phyloP scores from a whole-genome alignment of 2,797 vertebrate genomes.

The Discoglossus pictus region DNA sequence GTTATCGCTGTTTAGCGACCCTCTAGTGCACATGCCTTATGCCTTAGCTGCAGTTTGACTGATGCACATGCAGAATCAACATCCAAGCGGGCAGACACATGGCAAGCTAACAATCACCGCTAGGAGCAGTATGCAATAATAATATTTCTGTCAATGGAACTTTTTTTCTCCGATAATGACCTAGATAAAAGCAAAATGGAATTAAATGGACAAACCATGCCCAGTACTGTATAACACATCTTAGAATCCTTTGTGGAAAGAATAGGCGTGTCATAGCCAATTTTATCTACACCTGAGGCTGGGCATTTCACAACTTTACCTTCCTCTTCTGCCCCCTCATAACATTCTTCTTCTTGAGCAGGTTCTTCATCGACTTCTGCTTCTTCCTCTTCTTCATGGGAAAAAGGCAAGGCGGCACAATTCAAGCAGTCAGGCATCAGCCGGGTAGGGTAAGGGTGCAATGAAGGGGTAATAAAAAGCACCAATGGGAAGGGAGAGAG shows the following conservation, averaged over 20 bases:
- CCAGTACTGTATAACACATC: neutral
- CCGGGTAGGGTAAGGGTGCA: constrained; percentile 3
- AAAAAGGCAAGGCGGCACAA: constrained; percentile 21
- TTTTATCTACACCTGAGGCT: neutral
- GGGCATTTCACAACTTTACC: constrained; percentile 30
- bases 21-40: neutral
- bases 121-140: too few relatives aligned
- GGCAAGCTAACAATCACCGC: neutral
- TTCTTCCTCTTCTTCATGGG: constrained; percentile 37
- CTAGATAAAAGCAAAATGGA: too few relatives aligned
- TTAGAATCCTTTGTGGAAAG: neutral
- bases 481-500: constrained; percentile 9
- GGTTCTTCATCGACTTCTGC: constrained; percentile 13
- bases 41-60: neutral
- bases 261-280: neutral
- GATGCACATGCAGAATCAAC: constrained; percentile 33
- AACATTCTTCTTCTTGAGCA: constrained; percentile 26
- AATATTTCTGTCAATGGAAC: too few relatives aligned
- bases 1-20: neutral
- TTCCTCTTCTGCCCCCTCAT: constrained; percentile 42
- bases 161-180: too few relatives aligned
- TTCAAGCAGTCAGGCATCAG: constrained; percentile 38
- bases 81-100: constrained; percentile 26
- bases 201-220: too few relatives aligned
- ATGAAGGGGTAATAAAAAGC: constrained; percentile 34